Base-by-base conservation (phyloP, 2,797 vertebrate species). In the Loris lydekkerianus region DNA sequence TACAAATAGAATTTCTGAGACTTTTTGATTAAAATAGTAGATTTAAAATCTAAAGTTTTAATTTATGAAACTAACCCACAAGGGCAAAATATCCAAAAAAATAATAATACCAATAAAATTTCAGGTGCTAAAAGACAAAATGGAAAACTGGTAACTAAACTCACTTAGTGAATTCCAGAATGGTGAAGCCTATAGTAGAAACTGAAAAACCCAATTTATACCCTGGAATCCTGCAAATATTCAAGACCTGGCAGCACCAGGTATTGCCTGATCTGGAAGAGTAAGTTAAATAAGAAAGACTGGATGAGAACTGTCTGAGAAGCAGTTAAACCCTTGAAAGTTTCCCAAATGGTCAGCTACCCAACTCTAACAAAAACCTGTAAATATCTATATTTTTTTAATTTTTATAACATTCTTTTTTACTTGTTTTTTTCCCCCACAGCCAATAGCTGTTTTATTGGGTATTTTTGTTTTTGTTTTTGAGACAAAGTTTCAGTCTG, bases 31-130 rank as follows among this genome's bases (percentile, higher is more conserved):
- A 82, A 89, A 89, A 78, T 7, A 37, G 40, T 86, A 4, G 21
- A 46, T 72, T 89, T 92, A 77, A 84, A 49, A 69, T 21, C 17
- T 18, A 49, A 82, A 27, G 15, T 69, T 63, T 73, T 43, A 67
- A 21, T 53, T 10, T 56, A 86, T 63, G 29, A 58, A 89, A 89
- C 37, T 67, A 75, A 75, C 21, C 72, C 49, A 75, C n/a, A 25
- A 43, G 13, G 9, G n/a, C 58, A 94, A 94, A 92, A 61, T 60
- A 61, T 60, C 87, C 2, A 89, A 69, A 63, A 92, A 21, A n/a
- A 88, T 46, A 92, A 89, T 4, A 89, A 69, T 0, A 65, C 56
- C 43, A 95, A 90, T 76, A 86, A 72, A 65, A 27, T 60, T 73
- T 78, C 34, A 69, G 40, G 82, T 76, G 40, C 86, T 61, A 82